These are phyloP conservation scores for Oreochromis niloticus DNA, from an alignment of 2,113 vertebrate genomes.

Conservation along the genomic window DNA sequence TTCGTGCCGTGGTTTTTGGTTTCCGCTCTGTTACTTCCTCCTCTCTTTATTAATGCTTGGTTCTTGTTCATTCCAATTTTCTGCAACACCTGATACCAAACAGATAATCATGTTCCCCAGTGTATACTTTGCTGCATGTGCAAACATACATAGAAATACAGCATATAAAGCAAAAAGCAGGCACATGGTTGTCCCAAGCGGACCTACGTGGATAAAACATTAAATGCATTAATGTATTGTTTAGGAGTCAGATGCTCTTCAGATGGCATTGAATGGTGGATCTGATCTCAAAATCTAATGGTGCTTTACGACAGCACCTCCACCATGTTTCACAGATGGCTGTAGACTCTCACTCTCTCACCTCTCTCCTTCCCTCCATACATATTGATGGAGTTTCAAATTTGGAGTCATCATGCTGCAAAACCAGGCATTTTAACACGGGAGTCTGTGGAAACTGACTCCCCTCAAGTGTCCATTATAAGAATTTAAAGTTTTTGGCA, in stretches of 20 bases:
- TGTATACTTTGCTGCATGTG: background rate
- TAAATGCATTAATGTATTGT: background rate
- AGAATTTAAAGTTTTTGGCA: background rate
- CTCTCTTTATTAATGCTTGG: background rate
- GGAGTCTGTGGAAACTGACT: background rate
- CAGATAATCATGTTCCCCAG: background rate
- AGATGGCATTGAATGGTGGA: background rate
- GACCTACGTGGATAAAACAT: background rate
- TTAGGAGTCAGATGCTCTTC: background rate
- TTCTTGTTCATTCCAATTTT: background rate
- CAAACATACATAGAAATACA: background rate
- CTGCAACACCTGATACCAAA: background rate
- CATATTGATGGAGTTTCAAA: background rate
- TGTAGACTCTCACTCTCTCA: background rate
- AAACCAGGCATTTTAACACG: background rate
- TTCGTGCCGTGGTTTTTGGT: background rate
- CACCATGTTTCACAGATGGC: background rate
- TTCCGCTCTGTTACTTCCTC: background rate
- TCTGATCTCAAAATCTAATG: background rate
- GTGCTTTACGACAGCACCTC: background rate
- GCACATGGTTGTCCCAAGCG: fast-evolving
- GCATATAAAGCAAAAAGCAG: background rate
- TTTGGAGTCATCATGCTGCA: background rate
- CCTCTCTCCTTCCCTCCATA: background rate
- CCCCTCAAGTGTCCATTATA: background rate